phyloP scores from a whole-genome alignment of 2,888 invertebrate species.

The Oxyscelio sp. region DNA sequence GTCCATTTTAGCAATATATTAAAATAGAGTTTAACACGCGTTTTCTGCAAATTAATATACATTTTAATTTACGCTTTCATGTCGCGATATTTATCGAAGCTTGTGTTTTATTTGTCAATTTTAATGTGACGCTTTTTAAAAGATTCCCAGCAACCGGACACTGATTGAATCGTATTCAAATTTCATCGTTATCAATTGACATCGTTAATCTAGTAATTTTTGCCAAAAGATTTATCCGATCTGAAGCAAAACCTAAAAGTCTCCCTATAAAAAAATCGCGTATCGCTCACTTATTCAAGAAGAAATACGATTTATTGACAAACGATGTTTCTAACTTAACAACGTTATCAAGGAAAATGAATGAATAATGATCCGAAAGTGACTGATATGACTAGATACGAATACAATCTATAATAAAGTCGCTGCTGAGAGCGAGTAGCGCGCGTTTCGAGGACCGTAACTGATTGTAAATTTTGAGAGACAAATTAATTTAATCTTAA shows the following conservation, averaged over 20 bases:
- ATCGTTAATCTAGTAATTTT: too few species aligned
- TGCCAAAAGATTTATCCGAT: too few species aligned
- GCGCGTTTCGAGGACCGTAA: constrained; percentile 46
- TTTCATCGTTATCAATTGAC: too few species aligned
- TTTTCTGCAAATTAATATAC: too few species aligned
- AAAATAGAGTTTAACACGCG: constrained; percentile 15
- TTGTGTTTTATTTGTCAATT: too few species aligned
- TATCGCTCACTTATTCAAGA: not conserved
- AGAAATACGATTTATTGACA: constrained; percentile 4
- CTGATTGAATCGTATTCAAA: too few species aligned
- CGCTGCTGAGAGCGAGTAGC: constrained; percentile 11
- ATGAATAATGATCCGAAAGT: constrained; percentile 45
- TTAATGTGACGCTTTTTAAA: too few species aligned
- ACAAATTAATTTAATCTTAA: constrained; percentile 74
- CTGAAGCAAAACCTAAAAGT: too few species aligned
- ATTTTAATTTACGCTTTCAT: too few species aligned
- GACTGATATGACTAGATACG: constrained; percentile 47
- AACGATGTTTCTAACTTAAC: constrained; percentile 15
- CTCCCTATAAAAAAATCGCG: too few species aligned
- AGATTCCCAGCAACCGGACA: too few species aligned
- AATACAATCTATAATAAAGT: constrained; percentile 52
- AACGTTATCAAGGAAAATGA: constrained; percentile 42
- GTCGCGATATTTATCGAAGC: too few species aligned
- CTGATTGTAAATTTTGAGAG: constrained; percentile 67
- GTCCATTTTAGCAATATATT: constrained; percentile 35